Conservation (phyloP, 2,797 vertebrate species). For the Sarcoramphus papa region DNA sequence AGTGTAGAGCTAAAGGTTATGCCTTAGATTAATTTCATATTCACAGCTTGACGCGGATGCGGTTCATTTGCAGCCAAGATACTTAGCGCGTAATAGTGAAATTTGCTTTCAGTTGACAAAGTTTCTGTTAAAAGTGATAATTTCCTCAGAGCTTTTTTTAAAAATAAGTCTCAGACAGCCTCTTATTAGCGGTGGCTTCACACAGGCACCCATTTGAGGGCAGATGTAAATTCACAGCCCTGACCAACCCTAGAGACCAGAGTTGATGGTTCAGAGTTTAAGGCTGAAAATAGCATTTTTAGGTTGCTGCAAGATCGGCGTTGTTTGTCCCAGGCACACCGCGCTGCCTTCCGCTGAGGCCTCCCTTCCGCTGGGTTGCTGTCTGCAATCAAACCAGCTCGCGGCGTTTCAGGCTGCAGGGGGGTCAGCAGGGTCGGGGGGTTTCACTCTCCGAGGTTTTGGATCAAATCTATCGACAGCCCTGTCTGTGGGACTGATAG, state of each 20-base stretch:
- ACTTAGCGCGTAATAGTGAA: not conserved
- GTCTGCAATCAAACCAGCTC: too few relatives aligned
- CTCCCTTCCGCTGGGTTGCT: not conserved
- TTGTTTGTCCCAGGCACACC: not conserved
- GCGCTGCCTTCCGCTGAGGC: not conserved
- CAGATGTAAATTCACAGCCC: not conserved
- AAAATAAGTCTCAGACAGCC: not conserved
- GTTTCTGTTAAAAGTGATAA: not conserved
- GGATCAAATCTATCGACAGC: not conserved
- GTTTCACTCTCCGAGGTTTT: not conserved
- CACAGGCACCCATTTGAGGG: not conserved
- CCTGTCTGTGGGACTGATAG: not conserved
- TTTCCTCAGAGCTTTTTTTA: not conserved
- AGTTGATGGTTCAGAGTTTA: not conserved
- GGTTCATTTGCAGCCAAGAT: not conserved
- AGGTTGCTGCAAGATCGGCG: not conserved
- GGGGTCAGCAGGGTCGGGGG: not conserved
- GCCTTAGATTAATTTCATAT: not conserved
- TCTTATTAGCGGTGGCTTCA: not conserved
- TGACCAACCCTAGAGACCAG: accelerated
- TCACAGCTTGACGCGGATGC: not conserved
- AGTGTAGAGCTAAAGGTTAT: not conserved
- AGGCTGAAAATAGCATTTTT: not conserved
- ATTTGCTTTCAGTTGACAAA: not conserved
- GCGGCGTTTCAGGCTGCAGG: not conserved